These are phyloP conservation scores for Gryllus bimaculatus DNA, from an alignment of 1,140 invertebrate species.

Conservation along the genomic window DNA sequence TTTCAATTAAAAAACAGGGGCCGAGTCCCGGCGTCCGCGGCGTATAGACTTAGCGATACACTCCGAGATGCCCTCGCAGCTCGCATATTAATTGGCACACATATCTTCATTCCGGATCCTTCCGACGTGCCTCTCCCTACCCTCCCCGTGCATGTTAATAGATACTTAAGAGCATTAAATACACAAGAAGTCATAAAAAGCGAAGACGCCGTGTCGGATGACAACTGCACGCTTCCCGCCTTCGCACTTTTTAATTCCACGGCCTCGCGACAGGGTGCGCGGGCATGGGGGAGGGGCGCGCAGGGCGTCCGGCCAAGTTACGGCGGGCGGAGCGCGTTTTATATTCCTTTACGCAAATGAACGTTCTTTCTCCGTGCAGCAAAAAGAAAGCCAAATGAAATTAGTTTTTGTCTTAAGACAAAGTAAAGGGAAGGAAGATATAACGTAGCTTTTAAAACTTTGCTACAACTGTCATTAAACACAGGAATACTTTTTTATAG, in stretches of 20 bases:
- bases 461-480: slow-evolving; percentile 1
- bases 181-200: neutral
- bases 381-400: neutral
- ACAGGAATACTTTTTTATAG: slow-evolving; percentile 1
- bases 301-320: neutral
- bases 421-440: neutral
- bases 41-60: neutral
- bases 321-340: neutral
- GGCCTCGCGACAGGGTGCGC: neutral
- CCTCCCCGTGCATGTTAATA: neutral
- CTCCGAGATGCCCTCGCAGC: neutral
- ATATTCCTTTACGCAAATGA: neutral
- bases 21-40: no score
- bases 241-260: neutral
- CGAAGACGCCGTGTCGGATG: neutral
- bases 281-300: no score
- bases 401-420: slow-evolving; percentile 1
- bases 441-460: slow-evolving; percentile 1
- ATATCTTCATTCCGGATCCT: neutral
- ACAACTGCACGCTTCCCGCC: neutral
- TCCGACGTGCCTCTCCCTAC: neutral
- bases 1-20: neutral
- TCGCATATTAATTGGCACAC: slow-evolving; percentile 1
- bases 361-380: neutral
- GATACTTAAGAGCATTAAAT: slow-evolving; percentile 1